Conservation (phyloP, 2,797 vertebrate species). For the Microctenopoma lineatum region DNA sequence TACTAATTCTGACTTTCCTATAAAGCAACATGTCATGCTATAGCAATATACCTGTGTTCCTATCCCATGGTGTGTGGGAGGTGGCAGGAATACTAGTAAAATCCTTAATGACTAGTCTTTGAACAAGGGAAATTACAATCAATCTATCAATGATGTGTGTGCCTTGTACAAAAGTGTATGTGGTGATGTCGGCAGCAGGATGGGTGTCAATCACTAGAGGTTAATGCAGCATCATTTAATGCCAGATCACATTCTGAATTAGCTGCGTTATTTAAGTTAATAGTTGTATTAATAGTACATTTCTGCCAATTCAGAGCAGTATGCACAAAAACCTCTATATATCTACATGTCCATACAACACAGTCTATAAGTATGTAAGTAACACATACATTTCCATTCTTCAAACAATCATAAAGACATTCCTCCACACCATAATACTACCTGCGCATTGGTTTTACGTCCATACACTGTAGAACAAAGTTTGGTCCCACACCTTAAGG, state of each 20-base stretch:
- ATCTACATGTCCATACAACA: neutral
- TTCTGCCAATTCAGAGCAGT: too few species aligned
- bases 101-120: neutral
- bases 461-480: slow-evolving; percentile 91
- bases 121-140: neutral
- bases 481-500: slow-evolving; percentile 62
- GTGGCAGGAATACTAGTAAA: too few species aligned
- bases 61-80: too few species aligned
- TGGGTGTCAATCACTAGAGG: neutral
- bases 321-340: too few species aligned
- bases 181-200: slow-evolving; percentile 9
- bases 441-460: slow-evolving; percentile 97
- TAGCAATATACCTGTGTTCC: too few species aligned
- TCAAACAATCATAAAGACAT: neutral
- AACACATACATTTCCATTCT: neutral
- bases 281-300: neutral
- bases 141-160: slow-evolving; percentile 19
- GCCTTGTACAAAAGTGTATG: neutral
- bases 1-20: too few species aligned
- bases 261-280: neutral
- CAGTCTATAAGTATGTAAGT: too few species aligned
- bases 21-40: too few species aligned
- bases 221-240: slow-evolving; percentile 1
- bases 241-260: neutral
- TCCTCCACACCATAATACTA: slow-evolving; percentile 49